These are phyloP conservation scores for Rapana venosa DNA, from an alignment of 2,888 invertebrate species.

Conservation along the genomic window DNA sequence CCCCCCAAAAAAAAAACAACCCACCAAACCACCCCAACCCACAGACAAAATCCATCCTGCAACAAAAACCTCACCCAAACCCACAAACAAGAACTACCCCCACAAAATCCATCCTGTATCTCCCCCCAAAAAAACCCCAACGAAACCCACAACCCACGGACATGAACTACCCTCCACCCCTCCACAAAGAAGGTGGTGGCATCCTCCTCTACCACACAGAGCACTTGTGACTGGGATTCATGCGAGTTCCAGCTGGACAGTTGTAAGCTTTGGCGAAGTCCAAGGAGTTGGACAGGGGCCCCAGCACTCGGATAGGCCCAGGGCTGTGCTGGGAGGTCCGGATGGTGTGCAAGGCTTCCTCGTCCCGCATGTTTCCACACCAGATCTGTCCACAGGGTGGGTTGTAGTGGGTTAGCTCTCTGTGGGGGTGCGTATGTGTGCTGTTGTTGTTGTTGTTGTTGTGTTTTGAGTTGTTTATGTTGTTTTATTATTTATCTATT, in stretches of 20 bases:
- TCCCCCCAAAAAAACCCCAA: not conserved
- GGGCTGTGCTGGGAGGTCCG: constrained; percentile 97
- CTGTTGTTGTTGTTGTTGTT: too few relatives aligned
- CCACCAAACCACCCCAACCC: too few relatives aligned
- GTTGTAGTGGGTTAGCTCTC: too few relatives aligned
- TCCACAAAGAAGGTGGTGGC: not conserved
- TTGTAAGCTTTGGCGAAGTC: constrained; percentile 72
- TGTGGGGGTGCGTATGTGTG: too few relatives aligned
- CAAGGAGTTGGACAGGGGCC: constrained; percentile 72
- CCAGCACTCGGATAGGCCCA: constrained; percentile 83
- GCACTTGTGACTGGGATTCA: constrained; percentile 74
- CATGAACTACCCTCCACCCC: not conserved
- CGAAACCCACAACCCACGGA: not conserved
- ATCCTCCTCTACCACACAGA: constrained; percentile 63
- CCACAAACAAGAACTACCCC: not conserved
- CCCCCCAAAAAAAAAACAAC: too few relatives aligned
- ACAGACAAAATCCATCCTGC: not conserved
- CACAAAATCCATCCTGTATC: not conserved
- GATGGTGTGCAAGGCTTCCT: constrained; percentile 90
- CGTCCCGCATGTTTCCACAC: constrained; percentile 88
- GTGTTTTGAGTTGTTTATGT: not conserved
- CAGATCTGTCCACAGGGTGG: constrained; percentile 83
- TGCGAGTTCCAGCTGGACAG: constrained; percentile 64
- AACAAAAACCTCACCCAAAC: not conserved
- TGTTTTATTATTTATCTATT: not conserved